Conservation (phyloP, 2,113 vertebrate species). For the Petaurus breviceps region DNA sequence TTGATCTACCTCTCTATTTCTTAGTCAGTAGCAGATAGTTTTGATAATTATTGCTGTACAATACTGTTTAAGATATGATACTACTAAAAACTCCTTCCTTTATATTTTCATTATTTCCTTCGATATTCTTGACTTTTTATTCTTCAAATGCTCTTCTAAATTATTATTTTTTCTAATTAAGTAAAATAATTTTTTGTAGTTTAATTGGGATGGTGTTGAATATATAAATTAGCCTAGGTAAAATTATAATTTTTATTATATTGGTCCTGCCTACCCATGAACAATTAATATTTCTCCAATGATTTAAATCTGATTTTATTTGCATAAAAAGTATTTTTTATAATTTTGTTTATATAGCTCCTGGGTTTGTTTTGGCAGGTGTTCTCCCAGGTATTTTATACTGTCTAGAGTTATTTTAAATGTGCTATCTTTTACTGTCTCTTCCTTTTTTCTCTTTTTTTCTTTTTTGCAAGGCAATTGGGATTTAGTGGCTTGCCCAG, state of each 20-base stretch:
- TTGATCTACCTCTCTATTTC: no score
- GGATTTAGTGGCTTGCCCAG: no score
- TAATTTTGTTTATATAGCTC: neutral
- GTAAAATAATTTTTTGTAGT: no score
- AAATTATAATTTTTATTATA: neutral
- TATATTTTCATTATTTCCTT: no score
- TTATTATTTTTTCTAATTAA: no score
- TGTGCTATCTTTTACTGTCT: neutral
- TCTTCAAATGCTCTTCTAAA: no score
- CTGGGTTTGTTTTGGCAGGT: neutral
- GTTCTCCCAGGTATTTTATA: neutral
- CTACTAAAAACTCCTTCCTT: no score
- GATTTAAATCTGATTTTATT: neutral
- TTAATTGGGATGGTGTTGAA: neutral
- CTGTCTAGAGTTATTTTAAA: neutral
- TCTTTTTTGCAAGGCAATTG: no score
- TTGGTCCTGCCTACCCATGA: neutral
- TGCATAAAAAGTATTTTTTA: neutral
- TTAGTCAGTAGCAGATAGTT: no score
- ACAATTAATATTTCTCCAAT: neutral
- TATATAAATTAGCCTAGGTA: neutral
- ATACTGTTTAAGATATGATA: no score
- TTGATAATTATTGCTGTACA: no score
- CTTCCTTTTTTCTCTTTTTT: neutral
- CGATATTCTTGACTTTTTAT: no score